These are phyloP conservation scores for Isaurus tuberculatus DNA, from an alignment of 92 coral and sea anemone species.

Conservation along the genomic window DNA sequence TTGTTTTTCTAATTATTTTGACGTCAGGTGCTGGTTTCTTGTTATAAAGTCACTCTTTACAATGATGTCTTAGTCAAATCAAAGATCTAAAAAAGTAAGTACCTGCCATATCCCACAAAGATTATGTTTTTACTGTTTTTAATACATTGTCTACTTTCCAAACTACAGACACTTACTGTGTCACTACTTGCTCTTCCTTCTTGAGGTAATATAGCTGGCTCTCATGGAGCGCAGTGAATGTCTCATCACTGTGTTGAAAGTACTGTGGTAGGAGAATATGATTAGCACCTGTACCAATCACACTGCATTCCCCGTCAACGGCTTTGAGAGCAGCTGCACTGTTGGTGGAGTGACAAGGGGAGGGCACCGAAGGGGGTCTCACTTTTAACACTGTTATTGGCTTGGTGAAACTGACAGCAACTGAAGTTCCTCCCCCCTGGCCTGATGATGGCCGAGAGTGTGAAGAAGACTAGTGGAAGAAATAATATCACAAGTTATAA, in stretches of 20 bases:
- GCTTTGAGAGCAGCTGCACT: slow-evolving; percentile 83
- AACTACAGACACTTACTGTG: slow-evolving; percentile 24
- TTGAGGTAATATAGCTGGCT: slow-evolving; percentile 72
- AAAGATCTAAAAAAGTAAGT: too few relatives aligned
- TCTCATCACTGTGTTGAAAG: slow-evolving; percentile 79
- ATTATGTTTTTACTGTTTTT: not conserved
- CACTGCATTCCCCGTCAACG: slow-evolving; percentile 83
- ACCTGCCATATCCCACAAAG: too few relatives aligned
- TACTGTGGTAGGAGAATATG: slow-evolving; percentile 83
- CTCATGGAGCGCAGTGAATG: slow-evolving; percentile 73
- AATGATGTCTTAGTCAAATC: too few relatives aligned
- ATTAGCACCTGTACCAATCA: slow-evolving; percentile 79
- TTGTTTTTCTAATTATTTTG: too few relatives aligned
- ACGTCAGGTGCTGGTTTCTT: too few relatives aligned
- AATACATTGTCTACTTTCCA: not conserved
- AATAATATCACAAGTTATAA: too few relatives aligned
- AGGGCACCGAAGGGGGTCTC: slow-evolving; percentile 74
- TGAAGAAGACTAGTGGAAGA: slow-evolving; percentile 61
- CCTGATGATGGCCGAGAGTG: slow-evolving; percentile 78
- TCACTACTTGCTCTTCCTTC: slow-evolving; percentile 51
- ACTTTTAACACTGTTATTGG: slow-evolving; percentile 75
- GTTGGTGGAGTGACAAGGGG: slow-evolving; percentile 85
- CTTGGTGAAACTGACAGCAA: slow-evolving; percentile 77
- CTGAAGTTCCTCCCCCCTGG: slow-evolving; percentile 64
- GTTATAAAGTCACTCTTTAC: too few relatives aligned